Conservation (phyloP, 2,113 vertebrate species). For the Heterotilapia buettikoferi region DNA sequence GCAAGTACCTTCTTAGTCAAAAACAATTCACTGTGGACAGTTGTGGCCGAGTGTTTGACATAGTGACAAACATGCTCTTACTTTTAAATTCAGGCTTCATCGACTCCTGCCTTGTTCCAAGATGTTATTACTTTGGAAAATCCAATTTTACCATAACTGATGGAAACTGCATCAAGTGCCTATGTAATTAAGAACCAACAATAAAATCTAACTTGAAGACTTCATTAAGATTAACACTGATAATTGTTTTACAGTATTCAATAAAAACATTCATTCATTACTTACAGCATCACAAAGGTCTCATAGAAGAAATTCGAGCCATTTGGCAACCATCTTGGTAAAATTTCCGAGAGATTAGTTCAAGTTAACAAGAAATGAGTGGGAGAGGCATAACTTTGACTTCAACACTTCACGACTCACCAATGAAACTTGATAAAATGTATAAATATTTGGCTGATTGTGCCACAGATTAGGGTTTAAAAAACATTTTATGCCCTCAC, state of each 20-base stretch:
- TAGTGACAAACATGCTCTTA: neutral
- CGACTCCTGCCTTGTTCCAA: neutral
- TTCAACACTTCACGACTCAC: neutral
- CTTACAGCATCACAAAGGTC: neutral
- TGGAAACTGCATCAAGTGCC: neutral
- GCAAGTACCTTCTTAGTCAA: neutral
- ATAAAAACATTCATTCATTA: neutral
- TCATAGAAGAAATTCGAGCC: neutral
- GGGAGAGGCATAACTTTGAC: neutral
- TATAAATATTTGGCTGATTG: neutral
- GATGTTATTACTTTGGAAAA: neutral
- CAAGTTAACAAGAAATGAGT: neutral
- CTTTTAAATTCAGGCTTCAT: neutral
- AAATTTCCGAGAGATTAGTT: neutral
- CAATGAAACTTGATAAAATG: neutral
- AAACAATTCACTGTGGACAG: neutral
- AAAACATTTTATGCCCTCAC: neutral
- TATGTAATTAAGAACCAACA: neutral
- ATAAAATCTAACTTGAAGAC: neutral
- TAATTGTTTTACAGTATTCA: neutral
- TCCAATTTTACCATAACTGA: neutral
- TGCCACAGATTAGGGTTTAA: neutral
- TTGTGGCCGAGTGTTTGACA: neutral
- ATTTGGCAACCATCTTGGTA: neutral
- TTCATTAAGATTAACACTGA: neutral